Conservation (phyloP, 2,888 invertebrate species). For the Sclerodermus sp. region DNA sequence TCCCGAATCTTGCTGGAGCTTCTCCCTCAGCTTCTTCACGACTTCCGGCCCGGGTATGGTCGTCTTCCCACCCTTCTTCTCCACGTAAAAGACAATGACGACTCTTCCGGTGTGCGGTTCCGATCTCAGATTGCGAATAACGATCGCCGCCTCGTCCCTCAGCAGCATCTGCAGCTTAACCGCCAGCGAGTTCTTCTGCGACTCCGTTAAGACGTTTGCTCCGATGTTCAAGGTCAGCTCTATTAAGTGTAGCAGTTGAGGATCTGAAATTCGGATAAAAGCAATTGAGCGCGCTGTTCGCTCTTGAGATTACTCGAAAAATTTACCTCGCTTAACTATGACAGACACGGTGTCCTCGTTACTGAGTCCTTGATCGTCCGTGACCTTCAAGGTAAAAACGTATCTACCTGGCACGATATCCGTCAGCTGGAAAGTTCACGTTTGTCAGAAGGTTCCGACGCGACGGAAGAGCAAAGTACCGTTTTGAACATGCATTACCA, state of each 20-base stretch:
- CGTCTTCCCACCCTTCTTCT: conserved; percentile 60
- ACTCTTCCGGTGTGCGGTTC: conserved; percentile 61
- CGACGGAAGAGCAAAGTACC: no score
- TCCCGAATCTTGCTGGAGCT: conserved; percentile 70
- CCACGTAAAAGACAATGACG: conserved; percentile 69
- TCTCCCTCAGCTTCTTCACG: conserved; percentile 68
- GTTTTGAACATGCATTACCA: conserved; percentile 58
- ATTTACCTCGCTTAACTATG: conserved; percentile 70
- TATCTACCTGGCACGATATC: conserved; percentile 86
- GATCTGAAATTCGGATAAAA: conserved; percentile 61
- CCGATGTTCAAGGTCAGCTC: conserved; percentile 81
- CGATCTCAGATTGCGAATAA: conserved; percentile 58
- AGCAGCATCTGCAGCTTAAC: conserved; percentile 80
- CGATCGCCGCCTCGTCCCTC: conserved; percentile 68
- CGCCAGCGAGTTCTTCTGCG: conserved; percentile 74
- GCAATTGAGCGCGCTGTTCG: neutral
- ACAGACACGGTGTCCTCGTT: conserved; percentile 82
- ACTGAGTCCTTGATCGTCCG: conserved; percentile 84
- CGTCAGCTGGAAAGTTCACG: conserved; percentile 72
- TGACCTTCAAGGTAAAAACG: conserved; percentile 85
- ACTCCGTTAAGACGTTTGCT: conserved; percentile 68
- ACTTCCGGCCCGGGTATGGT: conserved; percentile 66
- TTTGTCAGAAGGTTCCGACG: no score
- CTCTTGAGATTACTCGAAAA: neutral
- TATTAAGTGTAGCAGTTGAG: conserved; percentile 73